Conservation (phyloP, 2,113 vertebrate genomes). For the Chloropsis cyanopogon region DNA sequence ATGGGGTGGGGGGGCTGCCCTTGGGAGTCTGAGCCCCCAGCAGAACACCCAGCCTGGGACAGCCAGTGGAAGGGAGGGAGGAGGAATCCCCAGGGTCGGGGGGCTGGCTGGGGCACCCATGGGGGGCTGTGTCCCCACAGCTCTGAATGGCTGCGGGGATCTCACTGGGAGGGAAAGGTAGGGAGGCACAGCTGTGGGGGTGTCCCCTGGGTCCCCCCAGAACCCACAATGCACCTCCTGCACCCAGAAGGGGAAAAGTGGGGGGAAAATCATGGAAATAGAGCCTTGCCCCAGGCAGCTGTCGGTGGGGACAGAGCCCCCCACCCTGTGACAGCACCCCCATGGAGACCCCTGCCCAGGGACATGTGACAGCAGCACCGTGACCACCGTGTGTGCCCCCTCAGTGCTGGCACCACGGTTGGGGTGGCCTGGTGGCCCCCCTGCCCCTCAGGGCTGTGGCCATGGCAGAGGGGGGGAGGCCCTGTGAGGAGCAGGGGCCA, state of each 20-base stretch:
- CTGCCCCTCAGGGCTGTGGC: background rate
- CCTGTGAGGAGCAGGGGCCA: background rate
- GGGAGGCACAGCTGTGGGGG: background rate
- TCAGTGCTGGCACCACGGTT: background rate
- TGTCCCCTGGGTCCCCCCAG: background rate
- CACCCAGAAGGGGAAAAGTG: background rate
- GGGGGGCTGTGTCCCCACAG: background rate
- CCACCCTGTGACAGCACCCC: background rate
- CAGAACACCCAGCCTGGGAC: background rate
- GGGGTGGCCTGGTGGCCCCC: background rate
- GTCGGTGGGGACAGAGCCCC: background rate
- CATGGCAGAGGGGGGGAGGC: background rate
- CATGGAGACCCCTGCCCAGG: background rate
- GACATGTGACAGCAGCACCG: background rate
- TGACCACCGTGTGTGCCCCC: rapidly evolving
- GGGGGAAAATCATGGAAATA: rapidly evolving
- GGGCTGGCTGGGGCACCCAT: background rate
- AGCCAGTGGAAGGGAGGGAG: rapidly evolving
- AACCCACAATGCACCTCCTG: no score
- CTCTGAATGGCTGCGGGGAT: rapidly evolving
- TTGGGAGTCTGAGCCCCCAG: background rate
- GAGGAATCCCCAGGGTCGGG: background rate
- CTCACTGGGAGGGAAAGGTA: background rate
- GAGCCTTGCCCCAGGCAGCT: background rate
- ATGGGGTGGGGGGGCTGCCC: background rate